Conservation (phyloP, 2,888 invertebrate genomes). For the Drosophila barbarae region DNA sequence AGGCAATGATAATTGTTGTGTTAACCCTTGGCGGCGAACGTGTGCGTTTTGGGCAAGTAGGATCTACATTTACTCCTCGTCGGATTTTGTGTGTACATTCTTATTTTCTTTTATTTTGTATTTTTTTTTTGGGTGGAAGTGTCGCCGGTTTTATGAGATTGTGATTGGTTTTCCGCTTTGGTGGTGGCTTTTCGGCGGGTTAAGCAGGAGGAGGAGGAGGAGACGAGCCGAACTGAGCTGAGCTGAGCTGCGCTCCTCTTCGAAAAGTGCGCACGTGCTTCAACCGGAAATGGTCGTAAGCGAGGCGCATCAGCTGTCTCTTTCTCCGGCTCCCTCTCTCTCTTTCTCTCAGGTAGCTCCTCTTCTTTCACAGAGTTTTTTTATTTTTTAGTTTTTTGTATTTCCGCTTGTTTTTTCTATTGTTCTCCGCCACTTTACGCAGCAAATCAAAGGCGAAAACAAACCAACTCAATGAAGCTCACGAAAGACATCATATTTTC, state of each 20-base stretch:
- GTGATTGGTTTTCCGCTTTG: conserved; percentile 45
- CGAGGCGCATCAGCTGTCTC: conserved; percentile 68
- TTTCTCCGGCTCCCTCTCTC: conserved; percentile 33
- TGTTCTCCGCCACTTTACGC: conserved; percentile 75
- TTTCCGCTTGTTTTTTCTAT: conserved; percentile 66
- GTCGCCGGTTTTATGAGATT: conserved; percentile 45
- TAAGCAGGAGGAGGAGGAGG: conserved; percentile 9
- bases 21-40: conserved; percentile 67
- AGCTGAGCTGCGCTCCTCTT: conserved; percentile 36
- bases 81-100: conserved; percentile 16
- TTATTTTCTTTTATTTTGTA: not conserved
- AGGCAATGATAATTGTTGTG: conserved; percentile 63
- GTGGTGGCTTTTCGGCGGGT: conserved; percentile 43
- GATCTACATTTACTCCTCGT: conserved; percentile 28
- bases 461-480: conserved; percentile 16
- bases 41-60: conserved; percentile 75
- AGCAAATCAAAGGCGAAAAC: conserved; percentile 51
- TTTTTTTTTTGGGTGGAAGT: conserved; percentile 33
- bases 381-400: conserved; percentile 37
- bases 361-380: conserved; percentile 42
- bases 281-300: conserved; percentile 77
- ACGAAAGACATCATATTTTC: conserved; percentile 22
- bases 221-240: conserved; percentile 9
- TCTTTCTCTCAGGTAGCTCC: conserved; percentile 35
- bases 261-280: conserved; percentile 73